Evolutionary conservation across 2,888 invertebrate species (phyloP).

Genomic region (Bellardia bayeri): DNA sequence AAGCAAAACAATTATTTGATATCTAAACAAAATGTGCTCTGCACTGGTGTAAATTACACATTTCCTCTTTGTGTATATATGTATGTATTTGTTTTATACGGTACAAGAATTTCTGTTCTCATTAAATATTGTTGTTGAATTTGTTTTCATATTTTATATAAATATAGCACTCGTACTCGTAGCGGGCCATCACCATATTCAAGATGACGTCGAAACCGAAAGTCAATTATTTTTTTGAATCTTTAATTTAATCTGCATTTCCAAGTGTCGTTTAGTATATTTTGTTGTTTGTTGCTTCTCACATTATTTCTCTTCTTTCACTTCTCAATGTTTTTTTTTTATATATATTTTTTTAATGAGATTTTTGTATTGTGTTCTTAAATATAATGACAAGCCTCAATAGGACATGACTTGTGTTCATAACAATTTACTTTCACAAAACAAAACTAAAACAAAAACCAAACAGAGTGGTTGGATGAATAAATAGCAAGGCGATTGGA

Average conservation of each 20-base stretch:
- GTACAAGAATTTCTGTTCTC: background rate
- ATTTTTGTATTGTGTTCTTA: constrained; percentile 59
- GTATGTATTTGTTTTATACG: background rate
- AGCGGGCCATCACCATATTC: background rate
- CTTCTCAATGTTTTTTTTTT: constrained; percentile 18
- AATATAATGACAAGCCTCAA: constrained; percentile 68
- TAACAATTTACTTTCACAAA: constrained; percentile 57
- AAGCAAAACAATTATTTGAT: background rate
- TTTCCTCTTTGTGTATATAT: background rate
- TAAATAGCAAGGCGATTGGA: background rate
- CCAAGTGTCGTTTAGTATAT: constrained; percentile 44
- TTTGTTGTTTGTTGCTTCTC: constrained; percentile 18
- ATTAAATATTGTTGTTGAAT: background rate
- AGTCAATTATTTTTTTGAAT: constrained; percentile 53
- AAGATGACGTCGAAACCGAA: constrained; percentile 32
- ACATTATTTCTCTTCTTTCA: constrained; percentile 10
- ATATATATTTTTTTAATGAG: constrained; percentile 56
- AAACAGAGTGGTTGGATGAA: background rate
- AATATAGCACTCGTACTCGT: background rate
- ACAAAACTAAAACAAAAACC: constrained; percentile 7
- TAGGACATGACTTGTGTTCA: constrained; percentile 69
- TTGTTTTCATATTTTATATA: background rate
- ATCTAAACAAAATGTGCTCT: too few relatives aligned
- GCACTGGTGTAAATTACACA: background rate
- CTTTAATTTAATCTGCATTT: constrained; percentile 60